Conservation (phyloP, 2,888 invertebrate genomes). For the Beris chalybata region DNA sequence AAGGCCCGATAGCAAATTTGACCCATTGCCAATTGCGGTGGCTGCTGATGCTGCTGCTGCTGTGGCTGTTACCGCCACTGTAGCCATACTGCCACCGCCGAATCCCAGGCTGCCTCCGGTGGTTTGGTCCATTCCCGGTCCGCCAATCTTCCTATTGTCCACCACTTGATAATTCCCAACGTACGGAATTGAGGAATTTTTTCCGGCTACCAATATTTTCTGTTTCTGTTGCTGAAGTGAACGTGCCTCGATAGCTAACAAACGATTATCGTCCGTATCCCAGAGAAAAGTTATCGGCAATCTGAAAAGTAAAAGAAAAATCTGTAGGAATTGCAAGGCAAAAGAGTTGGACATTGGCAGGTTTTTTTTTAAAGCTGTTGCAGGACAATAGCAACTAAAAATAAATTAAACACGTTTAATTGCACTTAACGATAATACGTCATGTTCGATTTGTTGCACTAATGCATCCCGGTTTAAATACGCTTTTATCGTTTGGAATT, state of each 20-base stretch:
- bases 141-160: slow-evolving; percentile 18
- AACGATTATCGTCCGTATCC: slow-evolving; percentile 84
- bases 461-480: too few species aligned
- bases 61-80: slow-evolving; percentile 18
- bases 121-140: neutral
- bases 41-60: slow-evolving; percentile 19
- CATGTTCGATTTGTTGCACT: too few species aligned
- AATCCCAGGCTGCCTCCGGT: neutral
- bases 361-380: neutral
- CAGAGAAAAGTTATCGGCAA: slow-evolving; percentile 74
- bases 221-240: slow-evolving; percentile 55
- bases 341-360: neutral
- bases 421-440: too few species aligned
- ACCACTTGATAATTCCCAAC: slow-evolving; percentile 29
- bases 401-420: too few species aligned
- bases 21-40: slow-evolving; percentile 17
- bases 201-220: slow-evolving; percentile 24
- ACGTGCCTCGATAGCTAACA: slow-evolving; percentile 83
- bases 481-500: too few species aligned
- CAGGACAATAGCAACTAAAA: too few species aligned
- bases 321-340: neutral
- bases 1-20: slow-evolving; percentile 27
- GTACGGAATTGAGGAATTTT: slow-evolving; percentile 24
- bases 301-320: slow-evolving; percentile 47
- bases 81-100: slow-evolving; percentile 20